Percentiles rank a stretch among this genome's conserved stretches.
phyloP scores from a whole-genome alignment of 2,888 invertebrate species.

The Trichogramma dendrolimi region DNA sequence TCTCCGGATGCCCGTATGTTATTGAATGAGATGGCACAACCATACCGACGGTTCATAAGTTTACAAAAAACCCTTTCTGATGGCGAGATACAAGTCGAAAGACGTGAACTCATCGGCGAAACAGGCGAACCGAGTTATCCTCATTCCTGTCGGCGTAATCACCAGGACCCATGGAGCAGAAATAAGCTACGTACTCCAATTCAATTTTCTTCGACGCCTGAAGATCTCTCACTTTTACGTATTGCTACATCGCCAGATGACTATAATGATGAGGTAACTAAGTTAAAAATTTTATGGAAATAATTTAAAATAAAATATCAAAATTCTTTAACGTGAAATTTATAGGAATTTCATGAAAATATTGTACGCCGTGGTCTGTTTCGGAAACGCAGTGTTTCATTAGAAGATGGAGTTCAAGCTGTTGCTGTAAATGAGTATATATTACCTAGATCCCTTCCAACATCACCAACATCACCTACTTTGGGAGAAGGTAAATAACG shows the following conservation, averaged over 20 bases:
- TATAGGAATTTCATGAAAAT: slow-evolving; percentile 75
- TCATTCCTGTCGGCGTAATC: slow-evolving; percentile 48
- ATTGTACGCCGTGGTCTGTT: slow-evolving; percentile 72
- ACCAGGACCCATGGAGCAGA: slow-evolving; percentile 46
- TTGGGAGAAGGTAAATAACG: slow-evolving; percentile 35
- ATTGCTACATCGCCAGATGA: slow-evolving; percentile 43
- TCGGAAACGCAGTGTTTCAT: slow-evolving; percentile 70
- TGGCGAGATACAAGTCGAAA: slow-evolving; percentile 66
- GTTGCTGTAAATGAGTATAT: slow-evolving; percentile 48
- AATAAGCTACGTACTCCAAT: slow-evolving; percentile 44
- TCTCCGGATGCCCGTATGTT: slow-evolving; percentile 61
- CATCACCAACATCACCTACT: slow-evolving; percentile 57
- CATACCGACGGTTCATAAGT: slow-evolving; percentile 52
- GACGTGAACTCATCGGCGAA: slow-evolving; percentile 49
- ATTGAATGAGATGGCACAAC: slow-evolving; percentile 44
- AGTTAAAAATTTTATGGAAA: background rate
- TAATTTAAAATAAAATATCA: background rate
- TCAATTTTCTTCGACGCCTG: slow-evolving; percentile 50
- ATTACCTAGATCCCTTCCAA: slow-evolving; percentile 62
- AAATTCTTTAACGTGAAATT: background rate
- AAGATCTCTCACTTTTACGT: slow-evolving; percentile 47
- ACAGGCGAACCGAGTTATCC: slow-evolving; percentile 51
- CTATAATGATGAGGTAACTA: slow-evolving; percentile 45
- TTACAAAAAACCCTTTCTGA: slow-evolving; percentile 77
- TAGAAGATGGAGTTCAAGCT: slow-evolving; percentile 59